These are phyloP conservation scores for Piprites chloris DNA, from an alignment of 2,113 vertebrate species.

Conservation along the genomic window DNA sequence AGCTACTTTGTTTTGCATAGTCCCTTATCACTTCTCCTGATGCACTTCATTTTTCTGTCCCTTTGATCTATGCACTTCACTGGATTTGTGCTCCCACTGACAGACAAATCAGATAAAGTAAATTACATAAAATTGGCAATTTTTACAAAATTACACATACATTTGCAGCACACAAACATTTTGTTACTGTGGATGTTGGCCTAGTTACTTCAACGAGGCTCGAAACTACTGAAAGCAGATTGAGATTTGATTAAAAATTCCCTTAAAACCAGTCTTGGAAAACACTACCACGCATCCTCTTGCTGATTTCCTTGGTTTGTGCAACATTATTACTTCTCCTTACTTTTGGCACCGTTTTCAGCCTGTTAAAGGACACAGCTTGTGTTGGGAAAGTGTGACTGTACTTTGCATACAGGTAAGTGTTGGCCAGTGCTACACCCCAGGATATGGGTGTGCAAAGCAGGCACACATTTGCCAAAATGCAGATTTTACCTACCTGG, in stretches of 20 bases:
- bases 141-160: neutral
- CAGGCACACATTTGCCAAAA: neutral
- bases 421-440: neutral
- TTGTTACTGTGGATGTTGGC: neutral
- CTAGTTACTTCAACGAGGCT: neutral
- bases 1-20: neutral
- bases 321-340: neutral
- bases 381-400: neutral
- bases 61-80: neutral
- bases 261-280: neutral
- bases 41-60: neutral
- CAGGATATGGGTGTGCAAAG: neutral
- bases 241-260: neutral
- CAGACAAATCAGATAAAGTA: neutral
- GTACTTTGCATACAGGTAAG: neutral
- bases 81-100: neutral
- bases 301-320: neutral
- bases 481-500: conserved; percentile 27
- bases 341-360: neutral
- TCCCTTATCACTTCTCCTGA: neutral
- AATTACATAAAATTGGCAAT: neutral
- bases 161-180: conserved; percentile 14
- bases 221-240: neutral
- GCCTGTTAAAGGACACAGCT: neutral
- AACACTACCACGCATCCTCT: neutral